Base-by-base conservation (phyloP, 1,140 invertebrate genomes). In the Drosophila trapezifrons region DNA sequence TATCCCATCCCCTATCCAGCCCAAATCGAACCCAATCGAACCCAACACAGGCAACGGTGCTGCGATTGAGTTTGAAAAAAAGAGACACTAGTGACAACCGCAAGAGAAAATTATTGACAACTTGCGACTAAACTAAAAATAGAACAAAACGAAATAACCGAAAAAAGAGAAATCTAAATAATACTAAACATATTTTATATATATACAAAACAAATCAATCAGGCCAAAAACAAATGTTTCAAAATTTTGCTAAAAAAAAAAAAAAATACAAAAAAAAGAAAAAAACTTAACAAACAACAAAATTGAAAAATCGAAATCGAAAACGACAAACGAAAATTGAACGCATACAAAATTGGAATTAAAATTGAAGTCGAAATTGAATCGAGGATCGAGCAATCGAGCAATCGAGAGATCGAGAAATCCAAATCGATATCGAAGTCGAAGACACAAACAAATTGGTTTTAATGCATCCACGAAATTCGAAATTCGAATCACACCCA, bases 191-290 rank as follows among this genome's bases (percentile, higher is more conserved):
- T 54, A 37, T 78, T 83, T 81, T 80, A 80, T 80, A 84, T 84
- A 83, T 84, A 80, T 70, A 54, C 51, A 54, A 37, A 82, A 91
- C 90, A 91, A 91, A 91, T 91, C 90, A 91, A 91, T 91, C 90
- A 91, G 90, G 90, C 90, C 90, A 91, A 91, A 91, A 78, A 91
- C 91, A 91, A 78, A 90, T 90, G 84, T 91, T 91, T 91, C 90
- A 90, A 91, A 91, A 91, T 91, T 91, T 84, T 86, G 82, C 82
- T 79, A 80, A 80, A 76, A 59, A 47, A 58, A 57, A 47, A 56
- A 54, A 27, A 35, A 56, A 49, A 60, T 2, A 22, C 2, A 54
- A 43, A 40, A 54, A 27, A 35, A 56, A 49, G 56, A 54, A 43
- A 40, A 62, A 49, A 69, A 63, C 37, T 45, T 62, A 69, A 47